Base-by-base conservation (phyloP, 1,140 invertebrate genomes). In the Halictus rubicundus region DNA sequence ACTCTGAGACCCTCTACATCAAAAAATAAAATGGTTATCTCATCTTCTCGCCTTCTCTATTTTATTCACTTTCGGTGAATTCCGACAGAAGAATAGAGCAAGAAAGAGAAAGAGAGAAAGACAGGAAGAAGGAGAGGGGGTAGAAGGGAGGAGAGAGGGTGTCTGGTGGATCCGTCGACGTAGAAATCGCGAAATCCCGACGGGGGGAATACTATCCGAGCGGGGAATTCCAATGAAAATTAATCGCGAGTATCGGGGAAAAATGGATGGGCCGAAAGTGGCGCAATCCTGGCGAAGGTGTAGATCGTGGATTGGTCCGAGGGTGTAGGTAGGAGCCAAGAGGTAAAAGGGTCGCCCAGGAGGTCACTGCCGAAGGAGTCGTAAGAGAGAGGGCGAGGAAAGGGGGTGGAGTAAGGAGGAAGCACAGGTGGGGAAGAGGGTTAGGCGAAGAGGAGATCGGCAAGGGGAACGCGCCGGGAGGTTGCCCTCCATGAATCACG, bases 401-500 rank as follows among this genome's bases (percentile, higher is more conserved):
- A 85, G 81, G 82, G 79, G 81, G 80, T 81, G 81, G 78, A 76
- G 74, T 77, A 82, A 87, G 84, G 69, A 73, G 77, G 81, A 78
- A 85, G 59, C 78, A 79, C 68, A 70, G 72, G 59, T 42, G 69
- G 78, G 73, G 70, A 66, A 60, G 73, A 77, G 83, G 78, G 78
- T 66, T 64, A 78, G 78, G 49, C 57, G 76, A 32, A 32, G 32
- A 75, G 68, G 68, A 81, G 66, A 71, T 80, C 66, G 57, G 68
- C 57, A 54, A 81, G 6, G 70, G 76, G 64, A 57, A 70, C 70
- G 76, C 73, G 82, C 60, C 80, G 87, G 89, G 87, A 90, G 90
- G 88, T 90, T 91, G 90, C 90, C 88, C 88, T 90, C 91, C 88
- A 91, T 92, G 90, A 92, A 92, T 92, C 91, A 92, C 91, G 90